Evolutionary conservation across 2,888 invertebrate species (phyloP).

Genomic region (Calliphora vomitoria): DNA sequence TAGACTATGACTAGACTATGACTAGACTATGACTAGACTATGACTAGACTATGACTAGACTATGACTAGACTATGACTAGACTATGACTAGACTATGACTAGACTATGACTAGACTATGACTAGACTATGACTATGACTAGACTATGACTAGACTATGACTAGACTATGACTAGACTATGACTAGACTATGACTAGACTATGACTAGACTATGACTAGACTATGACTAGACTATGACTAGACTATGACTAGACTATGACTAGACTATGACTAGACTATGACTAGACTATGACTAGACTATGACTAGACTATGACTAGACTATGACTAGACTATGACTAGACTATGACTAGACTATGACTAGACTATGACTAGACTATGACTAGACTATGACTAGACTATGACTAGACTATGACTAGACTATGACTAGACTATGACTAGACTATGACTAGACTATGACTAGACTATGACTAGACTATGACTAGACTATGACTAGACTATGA

Average conservation of each 20-base stretch:
- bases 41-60: conserved; percentile 22
- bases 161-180: conserved; percentile 22
- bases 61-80: conserved; percentile 24
- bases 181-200: conserved; percentile 18
- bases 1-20: too few species aligned
- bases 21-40: conserved; percentile 5
- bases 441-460: conserved; percentile 13
- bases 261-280: conserved; percentile 16
- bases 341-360: not conserved
- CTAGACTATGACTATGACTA: conserved; percentile 24
- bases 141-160: conserved; percentile 24
- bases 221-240: conserved; percentile 12
- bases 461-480: conserved; percentile 8
- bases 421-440: conserved; percentile 1
- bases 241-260: not conserved
- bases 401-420: not conserved
- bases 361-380: not conserved
- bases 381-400: not conserved
- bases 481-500: conserved; percentile 4
- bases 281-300: conserved; percentile 10
- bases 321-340: not conserved
- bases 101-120: conserved; percentile 22
- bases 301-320: conserved; percentile 12
- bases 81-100: conserved; percentile 24
- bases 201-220: conserved; percentile 10